phyloP scores from a whole-genome alignment of 2,113 vertebrate genomes.

The Narcine bancroftii region DNA sequence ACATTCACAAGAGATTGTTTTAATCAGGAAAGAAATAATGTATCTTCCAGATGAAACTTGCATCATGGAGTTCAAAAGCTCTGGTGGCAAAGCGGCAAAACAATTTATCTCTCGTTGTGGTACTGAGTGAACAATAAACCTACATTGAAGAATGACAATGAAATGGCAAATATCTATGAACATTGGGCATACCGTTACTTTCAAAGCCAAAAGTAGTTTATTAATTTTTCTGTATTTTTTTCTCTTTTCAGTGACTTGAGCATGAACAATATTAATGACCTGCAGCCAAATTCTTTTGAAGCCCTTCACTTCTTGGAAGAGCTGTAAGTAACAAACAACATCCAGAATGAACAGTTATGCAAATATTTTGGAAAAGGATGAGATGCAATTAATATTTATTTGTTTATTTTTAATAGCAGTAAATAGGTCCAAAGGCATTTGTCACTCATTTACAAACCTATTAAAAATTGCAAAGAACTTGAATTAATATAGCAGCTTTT shows the following conservation, averaged over 20 bases:
- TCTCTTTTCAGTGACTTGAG: constrained; percentile 72
- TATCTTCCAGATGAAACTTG: background rate
- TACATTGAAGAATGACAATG: background rate
- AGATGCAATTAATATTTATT: background rate
- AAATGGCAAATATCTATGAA: background rate
- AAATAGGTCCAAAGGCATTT: background rate
- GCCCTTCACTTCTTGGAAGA: constrained; percentile 83
- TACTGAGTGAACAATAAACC: no score
- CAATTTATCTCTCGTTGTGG: no score
- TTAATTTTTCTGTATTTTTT: background rate
- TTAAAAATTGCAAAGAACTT: no score
- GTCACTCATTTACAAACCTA: background rate
- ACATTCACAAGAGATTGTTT: background rate
- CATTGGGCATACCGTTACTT: background rate
- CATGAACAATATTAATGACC: constrained; percentile 89
- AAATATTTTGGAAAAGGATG: background rate
- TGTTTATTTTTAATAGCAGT: background rate
- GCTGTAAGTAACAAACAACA: constrained; percentile 70
- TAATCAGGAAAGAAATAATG: background rate
- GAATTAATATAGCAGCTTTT: background rate
- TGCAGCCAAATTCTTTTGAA: constrained; percentile 66
- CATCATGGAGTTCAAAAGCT: background rate
- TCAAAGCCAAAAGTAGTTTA: background rate
- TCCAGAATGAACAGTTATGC: background rate
- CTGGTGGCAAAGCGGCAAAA: background rate